A percentile compares a stretch with the other conserved stretches of the same genome.
Evolutionary conservation across 1,140 invertebrate genomes (phyloP).

Genomic region (Gerris buenoi): DNA sequence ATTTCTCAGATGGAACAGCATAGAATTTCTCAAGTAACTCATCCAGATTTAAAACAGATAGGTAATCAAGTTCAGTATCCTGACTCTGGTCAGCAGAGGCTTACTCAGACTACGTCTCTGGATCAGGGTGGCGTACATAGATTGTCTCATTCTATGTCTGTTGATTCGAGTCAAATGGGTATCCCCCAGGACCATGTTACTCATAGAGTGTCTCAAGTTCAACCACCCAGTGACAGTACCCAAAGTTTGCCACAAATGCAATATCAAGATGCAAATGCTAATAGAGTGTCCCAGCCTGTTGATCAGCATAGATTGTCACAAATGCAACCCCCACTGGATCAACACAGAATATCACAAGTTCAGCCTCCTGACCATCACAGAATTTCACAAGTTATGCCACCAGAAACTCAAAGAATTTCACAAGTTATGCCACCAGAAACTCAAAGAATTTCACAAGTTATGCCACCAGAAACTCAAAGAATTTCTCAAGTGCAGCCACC

Average conservation of each 20-base stretch:
- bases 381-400: not conserved
- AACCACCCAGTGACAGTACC: not conserved
- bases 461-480: not conserved
- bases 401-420: slow-evolving; percentile 3
- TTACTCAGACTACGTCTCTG: not conserved
- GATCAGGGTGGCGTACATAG: not conserved
- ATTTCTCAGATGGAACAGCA: no score
- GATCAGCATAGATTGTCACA: not conserved
- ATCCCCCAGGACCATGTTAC: not conserved
- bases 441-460: slow-evolving; percentile 4
- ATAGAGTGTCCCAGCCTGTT: not conserved
- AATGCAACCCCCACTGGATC: not conserved
- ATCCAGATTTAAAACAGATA: no score
- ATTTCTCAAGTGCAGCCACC: not conserved
- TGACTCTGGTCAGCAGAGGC: no score
- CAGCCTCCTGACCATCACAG: not conserved
- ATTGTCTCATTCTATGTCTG: not conserved
- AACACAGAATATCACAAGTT: not conserved
- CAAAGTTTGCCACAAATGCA: no score
- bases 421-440: slow-evolving; percentile 2
- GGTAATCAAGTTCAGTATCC: no score
- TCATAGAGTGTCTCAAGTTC: slow-evolving; percentile 3
- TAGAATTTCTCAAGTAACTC: no score
- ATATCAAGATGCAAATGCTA: not conserved
- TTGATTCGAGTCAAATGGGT: not conserved